phyloP scores from a whole-genome alignment of 2,797 vertebrate genomes.

The Anniella stebbinsi region DNA sequence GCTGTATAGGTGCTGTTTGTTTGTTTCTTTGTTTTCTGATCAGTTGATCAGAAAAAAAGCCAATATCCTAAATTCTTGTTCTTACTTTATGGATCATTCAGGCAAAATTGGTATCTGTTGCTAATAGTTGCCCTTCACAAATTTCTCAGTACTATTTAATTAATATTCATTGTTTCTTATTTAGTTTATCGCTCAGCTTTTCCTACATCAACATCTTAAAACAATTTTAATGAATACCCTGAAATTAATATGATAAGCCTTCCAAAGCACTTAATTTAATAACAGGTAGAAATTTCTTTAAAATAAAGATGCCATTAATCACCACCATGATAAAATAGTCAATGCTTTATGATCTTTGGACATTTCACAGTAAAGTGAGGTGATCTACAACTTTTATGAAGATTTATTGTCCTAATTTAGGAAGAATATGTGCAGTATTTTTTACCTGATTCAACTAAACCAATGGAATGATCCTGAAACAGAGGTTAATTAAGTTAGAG shows the following conservation, averaged over 20 bases:
- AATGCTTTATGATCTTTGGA: slow-evolving; percentile 59
- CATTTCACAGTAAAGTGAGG: slow-evolving; percentile 42
- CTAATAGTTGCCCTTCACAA: background rate
- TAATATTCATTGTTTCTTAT: slow-evolving; percentile 34
- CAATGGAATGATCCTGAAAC: slow-evolving; percentile 63
- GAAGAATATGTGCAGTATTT: slow-evolving; percentile 41
- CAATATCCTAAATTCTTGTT: background rate
- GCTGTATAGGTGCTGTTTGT: too few relatives aligned
- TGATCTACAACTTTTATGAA: slow-evolving; percentile 59
- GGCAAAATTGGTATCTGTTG: slow-evolving; percentile 22
- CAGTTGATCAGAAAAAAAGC: background rate
- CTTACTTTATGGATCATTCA: background rate
- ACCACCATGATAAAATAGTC: slow-evolving; percentile 42
- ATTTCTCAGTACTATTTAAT: slow-evolving; percentile 38
- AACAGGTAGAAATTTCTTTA: slow-evolving; percentile 51
- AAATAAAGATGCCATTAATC: slow-evolving; percentile 64
- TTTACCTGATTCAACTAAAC: slow-evolving; percentile 65
- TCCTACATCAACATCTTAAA: slow-evolving; percentile 46
- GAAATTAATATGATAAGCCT: slow-evolving; percentile 44
- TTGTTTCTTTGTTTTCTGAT: background rate
- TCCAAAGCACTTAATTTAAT: slow-evolving; percentile 42
- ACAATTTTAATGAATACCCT: slow-evolving; percentile 38
- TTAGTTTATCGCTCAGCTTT: slow-evolving; percentile 11
- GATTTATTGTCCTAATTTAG: slow-evolving; percentile 68
- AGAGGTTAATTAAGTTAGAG: slow-evolving; percentile 68